These are phyloP conservation scores for Erpobdella octoculata DNA, from an alignment of 2,888 invertebrate species.

Conservation along the genomic window DNA sequence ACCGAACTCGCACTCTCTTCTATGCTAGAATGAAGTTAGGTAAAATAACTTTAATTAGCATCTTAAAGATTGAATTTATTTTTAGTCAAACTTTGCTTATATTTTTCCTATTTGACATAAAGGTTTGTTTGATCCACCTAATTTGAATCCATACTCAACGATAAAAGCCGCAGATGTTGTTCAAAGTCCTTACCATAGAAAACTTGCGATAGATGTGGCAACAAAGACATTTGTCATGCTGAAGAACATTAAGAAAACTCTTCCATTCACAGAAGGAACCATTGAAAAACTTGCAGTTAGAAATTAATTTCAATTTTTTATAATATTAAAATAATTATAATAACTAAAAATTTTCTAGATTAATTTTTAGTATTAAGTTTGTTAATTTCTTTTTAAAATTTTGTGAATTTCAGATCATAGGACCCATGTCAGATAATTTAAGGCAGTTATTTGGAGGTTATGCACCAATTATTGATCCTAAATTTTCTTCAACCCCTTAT, in stretches of 20 bases:
- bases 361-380: not conserved
- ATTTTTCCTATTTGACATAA: not conserved
- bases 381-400: not conserved
- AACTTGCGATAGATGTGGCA: conserved; percentile 40
- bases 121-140: conserved; percentile 40
- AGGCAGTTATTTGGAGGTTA: conserved; percentile 45
- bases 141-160: conserved; percentile 44
- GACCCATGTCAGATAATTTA: conserved; percentile 46
- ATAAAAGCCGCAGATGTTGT: conserved; percentile 37
- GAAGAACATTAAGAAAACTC: conserved; percentile 38
- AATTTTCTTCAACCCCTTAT: conserved; percentile 42
- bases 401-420: conserved; percentile 41
- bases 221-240: conserved; percentile 42
- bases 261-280: conserved; percentile 24
- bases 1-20: conserved; percentile 34
- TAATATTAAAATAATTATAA: not conserved
- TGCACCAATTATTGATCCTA: conserved; percentile 39
- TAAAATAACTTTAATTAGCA: too few species aligned
- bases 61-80: too few species aligned
- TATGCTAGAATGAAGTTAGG: conserved; percentile 40
- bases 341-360: not conserved
- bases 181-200: conserved; percentile 38
- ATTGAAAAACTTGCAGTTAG: conserved; percentile 23
- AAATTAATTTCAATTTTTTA: not conserved
- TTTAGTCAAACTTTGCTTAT: too few species aligned